A percentile compares a stretch with the other conserved stretches of the same genome.
Conservation (phyloP, 2,888 invertebrate genomes). For the Barypeithes pellucidus region DNA sequence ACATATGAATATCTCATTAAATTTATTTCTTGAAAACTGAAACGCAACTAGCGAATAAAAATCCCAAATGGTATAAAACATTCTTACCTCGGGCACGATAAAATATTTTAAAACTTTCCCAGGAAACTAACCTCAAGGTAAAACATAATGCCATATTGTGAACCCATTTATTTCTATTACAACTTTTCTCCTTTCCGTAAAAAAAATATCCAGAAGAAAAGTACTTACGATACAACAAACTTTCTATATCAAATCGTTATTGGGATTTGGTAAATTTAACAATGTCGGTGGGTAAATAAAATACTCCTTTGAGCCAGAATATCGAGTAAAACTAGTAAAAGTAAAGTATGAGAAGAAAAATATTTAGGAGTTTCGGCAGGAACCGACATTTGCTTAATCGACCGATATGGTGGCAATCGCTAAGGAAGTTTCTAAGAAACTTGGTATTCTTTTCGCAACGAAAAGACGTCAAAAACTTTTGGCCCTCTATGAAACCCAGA, state of each 20-base stretch:
- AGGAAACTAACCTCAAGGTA: slow-evolving; percentile 2
- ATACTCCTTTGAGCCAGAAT: neutral
- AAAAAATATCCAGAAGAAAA: slow-evolving; percentile 13
- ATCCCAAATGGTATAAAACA: neutral
- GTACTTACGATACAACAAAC: slow-evolving; percentile 9
- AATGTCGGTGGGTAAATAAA: slow-evolving; percentile 10
- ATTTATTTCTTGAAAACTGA: neutral
- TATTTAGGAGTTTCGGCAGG: neutral
- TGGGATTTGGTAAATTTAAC: slow-evolving; percentile 4
- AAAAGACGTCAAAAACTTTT: too few species aligned
- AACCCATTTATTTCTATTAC: slow-evolving; percentile 8
- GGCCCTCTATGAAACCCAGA: too few species aligned
- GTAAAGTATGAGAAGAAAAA: neutral
- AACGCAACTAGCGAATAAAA: neutral
- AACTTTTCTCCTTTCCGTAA: slow-evolving; percentile 4
- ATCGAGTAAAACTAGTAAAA: neutral
- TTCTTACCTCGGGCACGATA: neutral
- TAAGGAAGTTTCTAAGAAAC: too few species aligned
- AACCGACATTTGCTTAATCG: neutral
- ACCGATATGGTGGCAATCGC: too few species aligned
- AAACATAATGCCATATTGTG: neutral
- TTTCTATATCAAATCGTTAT: neutral
- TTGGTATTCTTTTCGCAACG: too few species aligned
- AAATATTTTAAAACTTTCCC: slow-evolving; percentile 3
- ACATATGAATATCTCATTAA: neutral